Conservation (phyloP, 2,797 vertebrate genomes). For the Heliangelus exortis region DNA sequence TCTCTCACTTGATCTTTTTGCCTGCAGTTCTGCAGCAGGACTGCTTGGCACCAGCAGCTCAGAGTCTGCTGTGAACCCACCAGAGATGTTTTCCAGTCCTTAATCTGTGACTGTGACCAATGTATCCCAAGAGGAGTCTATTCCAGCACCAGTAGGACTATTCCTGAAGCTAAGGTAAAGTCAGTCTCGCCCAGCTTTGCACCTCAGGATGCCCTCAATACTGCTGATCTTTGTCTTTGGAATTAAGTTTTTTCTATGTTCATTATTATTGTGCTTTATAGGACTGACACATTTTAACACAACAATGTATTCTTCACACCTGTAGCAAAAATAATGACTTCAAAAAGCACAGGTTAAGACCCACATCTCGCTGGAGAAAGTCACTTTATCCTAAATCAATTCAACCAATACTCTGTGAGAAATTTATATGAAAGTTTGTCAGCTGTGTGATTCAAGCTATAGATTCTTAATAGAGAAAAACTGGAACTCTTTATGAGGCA, state of each 20-base stretch:
- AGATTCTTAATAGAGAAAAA: slow-evolving; percentile 13
- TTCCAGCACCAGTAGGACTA: background rate
- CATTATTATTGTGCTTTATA: background rate
- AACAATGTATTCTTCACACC: background rate
- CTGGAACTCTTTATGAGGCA: background rate
- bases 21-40: background rate
- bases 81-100: background rate
- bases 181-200: background rate
- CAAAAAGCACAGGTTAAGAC: slow-evolving; percentile 11
- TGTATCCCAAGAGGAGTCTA: background rate
- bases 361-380: background rate
- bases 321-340: slow-evolving; percentile 9
- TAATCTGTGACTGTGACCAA: background rate
- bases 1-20: background rate
- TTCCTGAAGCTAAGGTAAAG: background rate
- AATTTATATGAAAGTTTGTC: slow-evolving; percentile 43
- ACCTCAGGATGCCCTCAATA: background rate
- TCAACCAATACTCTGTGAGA: slow-evolving; percentile 16
- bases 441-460: slow-evolving; percentile 10
- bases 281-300: background rate
- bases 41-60: background rate
- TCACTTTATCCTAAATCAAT: slow-evolving; percentile 45
- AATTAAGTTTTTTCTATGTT: background rate
- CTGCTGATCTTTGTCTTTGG: background rate
- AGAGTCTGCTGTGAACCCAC: background rate